Evolutionary conservation across 2,113 vertebrate species (phyloP).

Genomic region (Microcebus ravelobensis): DNA sequence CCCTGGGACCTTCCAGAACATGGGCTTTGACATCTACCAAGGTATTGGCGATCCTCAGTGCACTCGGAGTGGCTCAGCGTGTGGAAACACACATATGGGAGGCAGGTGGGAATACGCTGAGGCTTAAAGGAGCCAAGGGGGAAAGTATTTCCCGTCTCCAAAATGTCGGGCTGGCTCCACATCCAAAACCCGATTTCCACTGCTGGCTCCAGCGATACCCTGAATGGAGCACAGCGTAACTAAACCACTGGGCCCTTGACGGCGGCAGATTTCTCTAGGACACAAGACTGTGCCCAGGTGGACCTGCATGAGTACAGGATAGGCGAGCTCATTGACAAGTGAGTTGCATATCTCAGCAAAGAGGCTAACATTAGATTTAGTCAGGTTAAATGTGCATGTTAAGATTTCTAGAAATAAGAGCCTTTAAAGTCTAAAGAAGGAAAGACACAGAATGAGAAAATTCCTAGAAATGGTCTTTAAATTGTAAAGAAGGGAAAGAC

Average conservation of each 20-base stretch:
- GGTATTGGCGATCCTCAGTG: constrained; percentile 22
- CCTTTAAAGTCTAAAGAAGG: constrained; percentile 1
- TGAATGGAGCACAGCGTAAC: background rate
- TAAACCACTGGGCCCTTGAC: background rate
- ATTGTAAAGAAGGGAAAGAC: background rate
- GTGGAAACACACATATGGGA: background rate
- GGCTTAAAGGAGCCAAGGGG: background rate
- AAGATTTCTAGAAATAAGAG: background rate
- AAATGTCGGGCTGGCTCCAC: background rate
- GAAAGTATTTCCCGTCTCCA: background rate
- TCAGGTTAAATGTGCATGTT: background rate
- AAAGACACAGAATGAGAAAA: background rate
- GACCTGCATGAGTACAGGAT: background rate
- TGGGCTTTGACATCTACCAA: constrained; percentile 46
- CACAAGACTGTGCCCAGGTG: background rate
- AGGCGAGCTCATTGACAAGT: background rate
- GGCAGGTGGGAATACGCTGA: background rate
- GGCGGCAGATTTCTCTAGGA: background rate
- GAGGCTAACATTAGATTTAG: background rate
- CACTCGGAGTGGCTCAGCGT: background rate
- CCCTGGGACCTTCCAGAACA: constrained; percentile 50
- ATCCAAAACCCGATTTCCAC: background rate
- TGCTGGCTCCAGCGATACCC: background rate
- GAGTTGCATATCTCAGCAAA: background rate
- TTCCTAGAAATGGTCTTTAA: background rate